Conservation (phyloP, 2,797 vertebrate species). For the Cacajao melanocephalus region DNA sequence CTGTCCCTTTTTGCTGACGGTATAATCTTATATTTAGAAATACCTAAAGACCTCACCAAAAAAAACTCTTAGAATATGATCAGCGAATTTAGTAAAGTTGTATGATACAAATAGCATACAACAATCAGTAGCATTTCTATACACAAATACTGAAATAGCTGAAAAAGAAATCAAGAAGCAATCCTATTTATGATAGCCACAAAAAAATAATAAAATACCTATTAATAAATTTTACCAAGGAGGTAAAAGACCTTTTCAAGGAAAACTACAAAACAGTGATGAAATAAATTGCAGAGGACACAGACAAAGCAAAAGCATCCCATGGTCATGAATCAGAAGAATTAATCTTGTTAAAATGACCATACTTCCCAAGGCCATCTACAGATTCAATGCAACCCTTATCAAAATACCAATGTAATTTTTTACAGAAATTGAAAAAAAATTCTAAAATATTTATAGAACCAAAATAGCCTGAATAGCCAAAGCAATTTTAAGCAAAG, state of each 20-base stretch:
- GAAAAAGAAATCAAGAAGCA: not conserved
- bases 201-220: not conserved
- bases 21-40: not conserved
- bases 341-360: not conserved
- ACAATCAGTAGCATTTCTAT: not conserved
- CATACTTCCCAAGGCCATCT: not conserved
- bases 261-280: not conserved
- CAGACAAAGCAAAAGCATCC: not conserved
- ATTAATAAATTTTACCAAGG: not conserved
- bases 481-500: not conserved
- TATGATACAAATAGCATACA: not conserved
- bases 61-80: not conserved
- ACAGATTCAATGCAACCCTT: not conserved
- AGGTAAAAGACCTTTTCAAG: not conserved
- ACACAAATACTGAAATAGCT: not conserved
- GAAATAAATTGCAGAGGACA: not conserved
- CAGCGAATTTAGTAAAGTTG: not conserved
- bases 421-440: not conserved
- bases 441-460: no score
- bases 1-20: not conserved
- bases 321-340: not conserved
- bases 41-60: not conserved
- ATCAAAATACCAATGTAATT: not conserved
- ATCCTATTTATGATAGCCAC: not conserved
- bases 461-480: not conserved